Evolutionary conservation across 2,797 vertebrate genomes (phyloP).

Genomic region (Xiphorhynchus erythropygius): DNA sequence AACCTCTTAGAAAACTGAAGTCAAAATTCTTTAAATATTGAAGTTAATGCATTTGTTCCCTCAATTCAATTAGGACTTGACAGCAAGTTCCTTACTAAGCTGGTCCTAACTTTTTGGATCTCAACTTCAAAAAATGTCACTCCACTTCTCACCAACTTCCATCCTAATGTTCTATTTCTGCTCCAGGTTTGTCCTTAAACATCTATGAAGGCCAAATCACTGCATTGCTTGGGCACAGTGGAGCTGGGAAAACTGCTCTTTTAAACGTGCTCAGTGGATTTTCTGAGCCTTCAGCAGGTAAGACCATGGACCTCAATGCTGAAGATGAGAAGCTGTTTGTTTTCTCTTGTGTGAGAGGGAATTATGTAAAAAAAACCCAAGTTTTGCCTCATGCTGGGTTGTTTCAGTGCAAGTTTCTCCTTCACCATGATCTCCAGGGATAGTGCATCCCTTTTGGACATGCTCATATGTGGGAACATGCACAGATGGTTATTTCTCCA

Average conservation of each 20-base stretch:
- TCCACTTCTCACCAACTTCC: background rate
- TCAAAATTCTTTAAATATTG: background rate
- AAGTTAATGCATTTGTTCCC: background rate
- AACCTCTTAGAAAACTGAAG: accelerated
- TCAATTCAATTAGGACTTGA: background rate
- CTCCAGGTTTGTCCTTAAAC: constrained; percentile 84
- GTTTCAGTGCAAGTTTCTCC: background rate
- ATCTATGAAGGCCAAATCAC: constrained; percentile 94
- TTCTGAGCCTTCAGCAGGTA: constrained; percentile 83
- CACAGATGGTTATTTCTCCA: background rate
- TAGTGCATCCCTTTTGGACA: background rate
- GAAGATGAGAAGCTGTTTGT: background rate
- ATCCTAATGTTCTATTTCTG: background rate
- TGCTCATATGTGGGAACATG: accelerated
- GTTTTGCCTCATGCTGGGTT: background rate
- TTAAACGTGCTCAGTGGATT: constrained; percentile 90
- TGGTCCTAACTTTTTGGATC: background rate
- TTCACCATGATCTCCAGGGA: accelerated
- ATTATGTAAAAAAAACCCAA: background rate
- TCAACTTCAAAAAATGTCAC: background rate
- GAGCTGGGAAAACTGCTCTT: constrained; percentile 90
- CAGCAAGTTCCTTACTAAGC: background rate
- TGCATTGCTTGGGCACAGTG: constrained; percentile 90
- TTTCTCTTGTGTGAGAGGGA: background rate
- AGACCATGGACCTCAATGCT: background rate